Evolutionary conservation across 2,888 invertebrate species (phyloP).

Genomic region (Drosophila mimica): DNA sequence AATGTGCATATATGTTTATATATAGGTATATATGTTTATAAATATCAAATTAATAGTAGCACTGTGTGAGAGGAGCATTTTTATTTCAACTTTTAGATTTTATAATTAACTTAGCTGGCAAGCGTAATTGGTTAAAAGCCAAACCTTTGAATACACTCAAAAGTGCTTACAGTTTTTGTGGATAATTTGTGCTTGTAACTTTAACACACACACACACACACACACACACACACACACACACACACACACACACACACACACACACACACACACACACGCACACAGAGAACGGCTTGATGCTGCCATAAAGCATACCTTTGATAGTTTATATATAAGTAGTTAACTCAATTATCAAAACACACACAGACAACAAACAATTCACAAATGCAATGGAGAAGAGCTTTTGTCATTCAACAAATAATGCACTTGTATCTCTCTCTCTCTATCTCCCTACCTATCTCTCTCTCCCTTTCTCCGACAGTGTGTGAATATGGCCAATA

Average conservation of each 20-base stretch:
- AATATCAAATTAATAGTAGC: too few species aligned
- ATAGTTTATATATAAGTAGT: conserved; percentile 15
- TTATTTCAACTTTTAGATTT: neutral
- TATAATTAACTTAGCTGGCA: neutral
- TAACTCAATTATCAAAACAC: conserved; percentile 56
- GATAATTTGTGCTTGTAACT: neutral
- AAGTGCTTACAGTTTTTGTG: neutral
- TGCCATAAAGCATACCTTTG: conserved; percentile 44
- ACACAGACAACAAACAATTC: neutral
- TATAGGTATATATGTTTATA: neutral
- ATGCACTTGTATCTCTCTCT: neutral
- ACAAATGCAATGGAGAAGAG: neutral
- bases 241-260: neutral
- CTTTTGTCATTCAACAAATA: neutral
- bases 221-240: neutral
- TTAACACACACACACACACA: neutral
- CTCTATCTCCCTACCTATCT: too few species aligned
- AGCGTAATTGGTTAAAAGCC: neutral
- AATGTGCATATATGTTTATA: neutral
- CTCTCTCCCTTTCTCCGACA: neutral
- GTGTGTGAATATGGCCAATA: neutral
- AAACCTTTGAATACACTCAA: neutral
- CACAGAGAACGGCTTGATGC: too few species aligned
- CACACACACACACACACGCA: neutral
- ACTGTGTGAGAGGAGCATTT: neutral